phyloP scores from a whole-genome alignment of 1,140 invertebrate species.

The Temnothorax nylanderi region DNA sequence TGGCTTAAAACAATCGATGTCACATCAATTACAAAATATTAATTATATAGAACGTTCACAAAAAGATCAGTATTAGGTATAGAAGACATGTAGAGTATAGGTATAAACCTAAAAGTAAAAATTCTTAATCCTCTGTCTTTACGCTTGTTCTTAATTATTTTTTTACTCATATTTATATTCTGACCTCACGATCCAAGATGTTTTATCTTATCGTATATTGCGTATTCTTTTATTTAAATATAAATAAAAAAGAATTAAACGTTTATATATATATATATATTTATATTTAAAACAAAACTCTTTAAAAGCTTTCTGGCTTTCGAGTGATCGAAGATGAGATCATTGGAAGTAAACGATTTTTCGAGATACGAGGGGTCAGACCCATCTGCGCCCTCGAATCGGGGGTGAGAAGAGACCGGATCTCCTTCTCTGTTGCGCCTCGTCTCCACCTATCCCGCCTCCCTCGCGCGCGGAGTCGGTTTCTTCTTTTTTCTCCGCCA shows the following conservation, averaged over 20 bases:
- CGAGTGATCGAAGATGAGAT: neutral
- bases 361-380: neutral
- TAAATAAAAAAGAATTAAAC: no score
- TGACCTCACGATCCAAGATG: neutral
- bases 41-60: neutral
- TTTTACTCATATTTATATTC: neutral
- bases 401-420: slow-evolving; percentile 35
- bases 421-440: slow-evolving; percentile 37
- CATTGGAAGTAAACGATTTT: neutral
- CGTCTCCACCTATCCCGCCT: slow-evolving; percentile 40
- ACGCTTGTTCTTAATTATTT: neutral
- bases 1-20: neutral
- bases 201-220: neutral
- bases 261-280: no score
- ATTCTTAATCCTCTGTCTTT: neutral
- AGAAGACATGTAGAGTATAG: neutral
- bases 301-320: neutral
- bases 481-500: slow-evolving; percentile 59
- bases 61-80: neutral
- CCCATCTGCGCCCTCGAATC: neutral
- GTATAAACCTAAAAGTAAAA: neutral
- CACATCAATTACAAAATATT: neutral
- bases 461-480: slow-evolving; percentile 44
- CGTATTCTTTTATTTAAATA: neutral
- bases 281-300: no score